Evolutionary conservation across 2,888 invertebrate genomes (phyloP).

Genomic region (Limnephilus auricula): DNA sequence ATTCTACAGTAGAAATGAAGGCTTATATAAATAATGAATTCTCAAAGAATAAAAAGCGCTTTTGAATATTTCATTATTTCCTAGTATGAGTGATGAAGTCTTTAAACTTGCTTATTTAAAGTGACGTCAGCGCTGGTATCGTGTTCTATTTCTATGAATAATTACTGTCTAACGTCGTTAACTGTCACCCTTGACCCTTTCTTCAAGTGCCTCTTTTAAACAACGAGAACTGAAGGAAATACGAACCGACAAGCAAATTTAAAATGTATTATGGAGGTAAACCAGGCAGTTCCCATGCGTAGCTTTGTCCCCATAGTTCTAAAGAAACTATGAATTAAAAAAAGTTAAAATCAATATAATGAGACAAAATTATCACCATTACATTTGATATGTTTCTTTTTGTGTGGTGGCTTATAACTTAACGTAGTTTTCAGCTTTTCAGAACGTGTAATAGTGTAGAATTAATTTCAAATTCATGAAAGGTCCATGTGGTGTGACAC

Average conservation of each 20-base stretch:
- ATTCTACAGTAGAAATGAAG: too few species aligned
- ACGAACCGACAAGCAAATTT: not conserved
- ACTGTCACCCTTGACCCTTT: conserved; percentile 27
- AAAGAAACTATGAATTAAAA: not conserved
- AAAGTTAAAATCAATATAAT: not conserved
- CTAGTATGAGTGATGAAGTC: not conserved
- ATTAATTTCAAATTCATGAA: conserved; percentile 30
- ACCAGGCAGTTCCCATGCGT: not conserved
- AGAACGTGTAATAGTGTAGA: conserved; percentile 4
- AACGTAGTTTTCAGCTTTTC: not conserved
- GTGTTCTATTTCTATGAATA: conserved; percentile 7
- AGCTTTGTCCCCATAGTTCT: not conserved
- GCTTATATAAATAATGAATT: too few species aligned
- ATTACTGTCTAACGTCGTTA: not conserved
- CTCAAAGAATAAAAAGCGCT: too few species aligned
- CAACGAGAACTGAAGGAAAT: not conserved
- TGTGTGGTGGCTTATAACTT: not conserved
- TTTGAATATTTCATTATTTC: too few species aligned
- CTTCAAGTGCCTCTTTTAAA: not conserved
- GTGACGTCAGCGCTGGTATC: not conserved
- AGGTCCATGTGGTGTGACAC: conserved; percentile 7
- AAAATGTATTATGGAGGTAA: not conserved
- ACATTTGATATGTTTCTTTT: not conserved
- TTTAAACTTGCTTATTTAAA: not conserved
- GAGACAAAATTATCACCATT: not conserved